Base-by-base conservation (phyloP, 2,888 invertebrate species). In the Exocentrus adspersus region DNA sequence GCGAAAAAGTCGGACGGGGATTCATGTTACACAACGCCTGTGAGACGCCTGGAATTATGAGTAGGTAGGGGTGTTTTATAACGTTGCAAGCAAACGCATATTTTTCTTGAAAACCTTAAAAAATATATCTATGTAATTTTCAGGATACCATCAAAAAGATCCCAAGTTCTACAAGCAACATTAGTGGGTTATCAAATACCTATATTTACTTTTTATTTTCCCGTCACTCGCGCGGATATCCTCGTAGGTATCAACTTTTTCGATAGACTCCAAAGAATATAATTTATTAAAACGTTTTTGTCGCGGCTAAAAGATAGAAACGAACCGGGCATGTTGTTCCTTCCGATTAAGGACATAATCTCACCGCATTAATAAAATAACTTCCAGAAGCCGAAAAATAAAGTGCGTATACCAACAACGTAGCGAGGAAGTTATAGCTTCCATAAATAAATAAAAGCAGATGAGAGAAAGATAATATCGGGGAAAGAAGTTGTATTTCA, bases 391-490 rank as follows among this genome's bases (percentile, higher is more conserved):
- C 12, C 37, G 4, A 2, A n/a, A 5, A 37, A 37, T 37, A 37
- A 37, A 37, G 37, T 37, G 37, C 37, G 37, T 37, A 37, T 14
- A 37, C 24, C 24, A 37, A 14, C 37, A 37, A 37, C 14, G 10
- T 37, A 12, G 10, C 37, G 37, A 37, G 37, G 37, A n/a, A 14
- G 10, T 37, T 37, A 37, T n/a, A n/a, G 37, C 37, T 9, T 37
- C n/a, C 37, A 37, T 37, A 37, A 37, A 37, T 37, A 37, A 37
- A 37, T 37, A 37, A 37, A 37, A 37, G 37, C 37, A 37, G 37
- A 37, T 37, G 37, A 37, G 37, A 12, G 37, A 37, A 37, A 37
- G 37, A 37, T 37, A 37, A 37, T 37, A 37, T 37, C 37, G 37
- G 37, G 12, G 37, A 37, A 37, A 37, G 37, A 37, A 37, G 37